Evolutionary conservation across 1,140 invertebrate species (phyloP).

Genomic region (Arion vulgaris): DNA sequence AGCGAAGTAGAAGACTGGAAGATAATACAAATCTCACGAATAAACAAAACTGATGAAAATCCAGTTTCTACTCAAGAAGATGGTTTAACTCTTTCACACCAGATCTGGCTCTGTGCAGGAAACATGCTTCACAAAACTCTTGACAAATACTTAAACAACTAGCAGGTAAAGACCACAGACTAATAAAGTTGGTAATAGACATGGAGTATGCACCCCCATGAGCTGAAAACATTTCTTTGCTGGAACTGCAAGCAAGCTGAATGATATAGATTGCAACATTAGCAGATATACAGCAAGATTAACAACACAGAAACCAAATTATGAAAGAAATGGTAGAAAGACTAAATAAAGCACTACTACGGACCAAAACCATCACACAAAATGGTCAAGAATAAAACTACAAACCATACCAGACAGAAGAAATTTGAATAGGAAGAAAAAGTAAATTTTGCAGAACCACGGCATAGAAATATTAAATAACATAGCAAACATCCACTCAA

Average conservation of each 20-base stretch:
- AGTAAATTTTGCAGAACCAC: conserved; percentile 18
- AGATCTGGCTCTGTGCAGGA: conserved; percentile 37
- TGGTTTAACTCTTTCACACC: conserved; percentile 41
- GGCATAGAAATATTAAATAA: conserved; percentile 22
- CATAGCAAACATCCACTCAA: conserved; percentile 8
- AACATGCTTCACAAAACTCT: conserved; percentile 30
- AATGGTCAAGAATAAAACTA: conserved; percentile 31
- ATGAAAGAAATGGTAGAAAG: conserved; percentile 5
- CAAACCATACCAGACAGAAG: conserved; percentile 18
- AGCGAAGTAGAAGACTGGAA: conserved; percentile 42
- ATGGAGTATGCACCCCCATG: not conserved
- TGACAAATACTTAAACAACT: conserved; percentile 16
- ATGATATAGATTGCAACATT: too few relatives aligned
- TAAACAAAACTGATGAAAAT: conserved; percentile 35
- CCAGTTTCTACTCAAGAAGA: conserved; percentile 41
- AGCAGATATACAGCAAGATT: too few relatives aligned
- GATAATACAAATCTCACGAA: conserved; percentile 21
- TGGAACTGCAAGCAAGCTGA: too few relatives aligned
- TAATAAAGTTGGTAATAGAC: too few relatives aligned
- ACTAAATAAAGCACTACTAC: conserved; percentile 20
- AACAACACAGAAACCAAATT: not conserved
- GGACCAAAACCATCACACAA: conserved; percentile 31
- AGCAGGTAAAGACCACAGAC: conserved; percentile 40
- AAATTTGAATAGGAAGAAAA: conserved; percentile 35
- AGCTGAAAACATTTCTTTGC: too few relatives aligned